Evolutionary conservation across 2,113 vertebrate species (phyloP), one percentile per base, ranked within the genome.

Genomic region (Danionella cerebrum): DNA sequence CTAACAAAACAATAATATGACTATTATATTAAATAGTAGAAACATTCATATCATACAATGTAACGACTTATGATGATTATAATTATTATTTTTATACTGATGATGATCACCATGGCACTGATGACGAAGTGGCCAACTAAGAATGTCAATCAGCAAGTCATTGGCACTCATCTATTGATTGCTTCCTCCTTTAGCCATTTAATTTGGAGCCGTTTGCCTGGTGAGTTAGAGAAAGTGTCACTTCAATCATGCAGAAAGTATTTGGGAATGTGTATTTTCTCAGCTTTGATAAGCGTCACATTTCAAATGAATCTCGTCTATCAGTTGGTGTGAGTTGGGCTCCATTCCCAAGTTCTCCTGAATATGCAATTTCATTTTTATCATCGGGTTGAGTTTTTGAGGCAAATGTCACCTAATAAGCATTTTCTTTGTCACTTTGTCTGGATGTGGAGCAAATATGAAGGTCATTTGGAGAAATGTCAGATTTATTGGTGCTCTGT

Each of bases 331-430:
- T n/a, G 25, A 45, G 27, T 47, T 11, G 47, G 33, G 58, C 41
- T 45, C 13, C 58, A 47, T 47, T 24, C 39, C 58, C 45, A 62
- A 62, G 39, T 39, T 57, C 6, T 33, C 10, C 25, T 44, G 36
- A 45, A 60, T 18, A 39, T 60, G 27, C 7, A 12, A 62, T 22
- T 47, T 10, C 58, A 13, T 62, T 44, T 47, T 47, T 47, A 62
- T 62, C 41, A 44, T 47, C 41, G 27, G 25, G 31, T n/a, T 10
- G 6, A 60, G 57, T 60, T 60, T 62, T 62, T 12, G 25, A 62
- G 58, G 41, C 33, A 62, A 62, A 62, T 62, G 58, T 47, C 58
- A 62, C 41, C 25, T 33, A 62, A 62, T 45, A 62, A 62, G 39
- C 25, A 60, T 60, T 44, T 19, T 22, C 58, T 45, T 60, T 33